Base-by-base conservation (phyloP, 1,140 invertebrate genomes). In the Pogonomyrmex californicus region DNA sequence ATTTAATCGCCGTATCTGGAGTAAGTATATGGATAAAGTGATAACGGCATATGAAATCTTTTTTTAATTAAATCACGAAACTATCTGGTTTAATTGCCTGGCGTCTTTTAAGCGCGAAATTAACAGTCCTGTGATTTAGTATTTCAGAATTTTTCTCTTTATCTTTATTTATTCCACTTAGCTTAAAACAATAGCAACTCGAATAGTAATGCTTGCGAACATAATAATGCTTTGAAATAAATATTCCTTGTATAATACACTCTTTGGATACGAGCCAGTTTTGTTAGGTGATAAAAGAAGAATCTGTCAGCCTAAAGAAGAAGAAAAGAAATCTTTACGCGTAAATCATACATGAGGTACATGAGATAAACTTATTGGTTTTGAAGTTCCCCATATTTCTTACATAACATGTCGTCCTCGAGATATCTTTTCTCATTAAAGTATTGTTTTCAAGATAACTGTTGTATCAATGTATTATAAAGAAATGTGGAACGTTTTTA, bases 211-310 rank as follows among this genome's bases (percentile, higher is more conserved):
- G 3, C 30, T 30, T 38, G 30, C 30, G 10, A 49, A 49, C 23
- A 60, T 41, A 58, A 73, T 73, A 83, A 62, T 60, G 60, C 68
- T 62, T 60, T 10, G 10, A 60, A 71, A 82, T 73, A 73, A 82
- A 82, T 49, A 83, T 83, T 75, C 12, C 54, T 9, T 17, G 3
- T 54, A 33, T 83, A 75, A 83, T 75, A 2, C 17, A 62, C 54
- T 36, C 30, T 33, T 47, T 73, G 66, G 66, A 73, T 49, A 62
- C 56, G 62, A 38, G 56, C 44, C 54, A 73, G 54, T 73, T 83
- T 82, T 60, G 30, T 60, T 33, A 83, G 41, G 56, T 23, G 36
- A 83, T 60, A 49, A 36, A 62, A 62, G 23, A 4, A 14, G 41
- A 73, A 17, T 23, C 47, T 56, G 41, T 6, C 17, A 17, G 49